A percentile compares a stretch with the other conserved stretches of the same genome.
phyloP scores from a whole-genome alignment of 2,113 vertebrate genomes.

The Crotalus helleri region DNA sequence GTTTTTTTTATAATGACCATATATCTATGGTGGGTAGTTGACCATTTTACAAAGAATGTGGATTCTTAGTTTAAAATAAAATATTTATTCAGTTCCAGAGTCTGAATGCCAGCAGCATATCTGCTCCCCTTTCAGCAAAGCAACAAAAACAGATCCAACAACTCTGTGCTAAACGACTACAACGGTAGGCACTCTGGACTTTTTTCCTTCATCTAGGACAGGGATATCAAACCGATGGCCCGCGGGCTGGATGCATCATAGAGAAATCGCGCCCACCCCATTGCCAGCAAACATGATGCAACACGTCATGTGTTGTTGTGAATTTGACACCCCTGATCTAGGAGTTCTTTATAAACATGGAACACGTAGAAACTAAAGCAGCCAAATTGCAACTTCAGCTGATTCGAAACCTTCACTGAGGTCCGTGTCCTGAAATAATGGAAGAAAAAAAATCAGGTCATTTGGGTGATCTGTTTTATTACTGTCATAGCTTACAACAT shows the following conservation, averaged over 20 bases:
- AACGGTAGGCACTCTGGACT: conserved; percentile 70
- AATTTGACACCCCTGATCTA: too few relatives aligned
- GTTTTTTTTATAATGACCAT: neutral
- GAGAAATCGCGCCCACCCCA: too few relatives aligned
- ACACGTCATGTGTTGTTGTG: too few relatives aligned
- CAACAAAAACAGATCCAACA: conserved; percentile 75
- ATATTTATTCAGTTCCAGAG: conserved; percentile 76
- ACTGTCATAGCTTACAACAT: too few relatives aligned
- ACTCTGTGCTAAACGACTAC: conserved; percentile 78
- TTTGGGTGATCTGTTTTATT: too few relatives aligned
- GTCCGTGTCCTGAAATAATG: neutral
- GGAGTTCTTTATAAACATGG: neutral
- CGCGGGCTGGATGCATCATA: too few relatives aligned
- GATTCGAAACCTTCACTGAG: neutral
- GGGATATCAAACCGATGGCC: too few relatives aligned
- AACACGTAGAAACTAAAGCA: neutral
- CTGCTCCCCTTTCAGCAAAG: conserved; percentile 64
- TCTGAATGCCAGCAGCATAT: conserved; percentile 63
- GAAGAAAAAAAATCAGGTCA: neutral
- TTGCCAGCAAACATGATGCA: too few relatives aligned
- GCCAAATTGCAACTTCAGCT: neutral
- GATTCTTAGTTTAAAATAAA: neutral
- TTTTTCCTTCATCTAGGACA: neutral
- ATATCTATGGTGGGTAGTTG: neutral
- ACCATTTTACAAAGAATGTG: neutral